Evolutionary conservation across 2,113 vertebrate genomes (phyloP).

Genomic region (Picathartes gymnocephalus): DNA sequence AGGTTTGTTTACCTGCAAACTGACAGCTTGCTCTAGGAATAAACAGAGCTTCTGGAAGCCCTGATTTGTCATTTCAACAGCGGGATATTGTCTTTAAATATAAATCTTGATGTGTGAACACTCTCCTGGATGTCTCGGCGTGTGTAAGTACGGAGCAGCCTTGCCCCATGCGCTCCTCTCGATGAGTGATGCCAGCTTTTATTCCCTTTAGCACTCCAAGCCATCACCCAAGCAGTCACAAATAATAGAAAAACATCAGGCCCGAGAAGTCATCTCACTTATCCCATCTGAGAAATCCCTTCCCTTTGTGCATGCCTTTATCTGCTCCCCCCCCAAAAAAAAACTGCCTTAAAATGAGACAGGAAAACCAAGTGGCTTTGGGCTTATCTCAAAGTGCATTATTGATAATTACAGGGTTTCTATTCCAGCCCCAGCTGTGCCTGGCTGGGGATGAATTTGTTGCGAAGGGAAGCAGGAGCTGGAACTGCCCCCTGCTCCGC

Average conservation of each 20-base stretch:
- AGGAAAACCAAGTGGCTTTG: background rate
- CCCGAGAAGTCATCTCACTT: background rate
- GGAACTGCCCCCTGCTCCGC: background rate
- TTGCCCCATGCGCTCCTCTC: background rate
- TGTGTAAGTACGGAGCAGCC: fast-evolving
- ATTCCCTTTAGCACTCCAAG: background rate
- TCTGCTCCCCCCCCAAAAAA: background rate
- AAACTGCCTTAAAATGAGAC: background rate
- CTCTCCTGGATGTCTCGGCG: background rate
- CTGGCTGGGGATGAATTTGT: background rate
- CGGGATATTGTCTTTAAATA: background rate
- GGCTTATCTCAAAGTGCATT: background rate
- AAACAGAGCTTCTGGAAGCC: background rate
- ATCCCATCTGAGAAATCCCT: background rate
- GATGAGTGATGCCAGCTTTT: background rate
- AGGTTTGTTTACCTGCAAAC: background rate
- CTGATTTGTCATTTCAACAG: background rate
- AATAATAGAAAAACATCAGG: background rate
- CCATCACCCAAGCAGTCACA: background rate
- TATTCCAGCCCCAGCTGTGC: background rate
- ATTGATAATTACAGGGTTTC: background rate
- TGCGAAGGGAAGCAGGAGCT: background rate
- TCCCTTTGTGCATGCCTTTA: background rate
- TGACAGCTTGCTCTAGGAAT: background rate
- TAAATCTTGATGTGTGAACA: fast-evolving